phyloP scores from a whole-genome alignment of 2,888 invertebrate species.

The Coelopa pilipes region DNA sequence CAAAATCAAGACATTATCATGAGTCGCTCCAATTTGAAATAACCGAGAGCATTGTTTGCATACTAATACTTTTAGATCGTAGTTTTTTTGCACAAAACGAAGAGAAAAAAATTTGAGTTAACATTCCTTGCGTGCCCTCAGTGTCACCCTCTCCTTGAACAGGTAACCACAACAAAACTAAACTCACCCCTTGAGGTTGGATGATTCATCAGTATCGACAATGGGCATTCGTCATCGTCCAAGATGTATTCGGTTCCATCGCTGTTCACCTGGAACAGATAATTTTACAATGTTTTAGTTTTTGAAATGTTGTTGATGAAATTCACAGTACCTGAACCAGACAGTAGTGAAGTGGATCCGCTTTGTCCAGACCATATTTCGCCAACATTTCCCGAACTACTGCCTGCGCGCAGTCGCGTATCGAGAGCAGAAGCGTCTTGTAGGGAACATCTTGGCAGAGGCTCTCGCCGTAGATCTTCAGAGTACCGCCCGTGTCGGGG shows the following conservation, averaged over 20 bases:
- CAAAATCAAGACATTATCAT: no score
- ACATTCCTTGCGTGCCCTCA: no score
- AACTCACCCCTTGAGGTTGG: constrained; percentile 84
- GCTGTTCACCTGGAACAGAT: constrained; percentile 70
- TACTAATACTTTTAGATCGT: no score
- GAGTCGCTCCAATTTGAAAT: no score
- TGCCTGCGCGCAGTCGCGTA: constrained; percentile 90
- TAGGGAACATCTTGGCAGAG: constrained; percentile 97
- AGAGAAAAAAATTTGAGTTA: no score
- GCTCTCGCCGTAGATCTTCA: constrained; percentile 96
- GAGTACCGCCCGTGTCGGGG: constrained; percentile 89
- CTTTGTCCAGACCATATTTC: constrained; percentile 93
- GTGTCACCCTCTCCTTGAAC: no score
- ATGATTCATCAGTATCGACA: constrained; percentile 92
- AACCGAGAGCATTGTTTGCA: no score
- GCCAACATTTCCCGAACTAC: constrained; percentile 96
- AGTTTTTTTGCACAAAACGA: no score
- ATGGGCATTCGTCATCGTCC: constrained; percentile 97
- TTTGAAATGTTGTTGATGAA: constrained; percentile 6
- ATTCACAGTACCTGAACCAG: constrained; percentile 80
- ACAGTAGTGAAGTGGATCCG: constrained; percentile 91
- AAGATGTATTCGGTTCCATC: constrained; percentile 88
- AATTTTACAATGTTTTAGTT: not conserved
- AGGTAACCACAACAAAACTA: not conserved
- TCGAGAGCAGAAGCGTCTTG: constrained; percentile 94